A percentile compares a stretch with the other conserved stretches of the same genome.
Conservation (phyloP, 2,888 invertebrate species). For the Drosophila recens region DNA sequence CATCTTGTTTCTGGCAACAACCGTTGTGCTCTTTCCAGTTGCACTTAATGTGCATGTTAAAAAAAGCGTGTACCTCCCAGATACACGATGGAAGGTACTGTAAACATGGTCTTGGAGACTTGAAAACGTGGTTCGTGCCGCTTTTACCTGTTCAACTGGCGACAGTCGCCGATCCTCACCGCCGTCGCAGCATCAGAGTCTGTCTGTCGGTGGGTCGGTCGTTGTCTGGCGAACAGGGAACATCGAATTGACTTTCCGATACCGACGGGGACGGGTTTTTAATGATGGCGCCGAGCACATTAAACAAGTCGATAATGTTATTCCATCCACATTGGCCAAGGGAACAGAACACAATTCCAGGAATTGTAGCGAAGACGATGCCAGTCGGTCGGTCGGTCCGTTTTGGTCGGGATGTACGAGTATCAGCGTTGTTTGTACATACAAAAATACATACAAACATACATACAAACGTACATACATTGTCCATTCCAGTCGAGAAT, state of each 20-base stretch:
- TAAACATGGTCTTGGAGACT: slow-evolving; percentile 46
- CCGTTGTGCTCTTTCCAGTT: slow-evolving; percentile 25
- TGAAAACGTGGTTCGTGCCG: slow-evolving; percentile 52
- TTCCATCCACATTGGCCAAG: slow-evolving; percentile 67
- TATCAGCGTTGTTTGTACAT: slow-evolving; percentile 13
- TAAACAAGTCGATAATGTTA: slow-evolving; percentile 75
- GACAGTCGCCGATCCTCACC: slow-evolving; percentile 20
- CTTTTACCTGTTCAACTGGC: slow-evolving; percentile 55
- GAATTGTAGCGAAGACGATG: slow-evolving; percentile 65
- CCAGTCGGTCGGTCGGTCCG: slow-evolving; percentile 10
- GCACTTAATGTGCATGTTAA: slow-evolving; percentile 39
- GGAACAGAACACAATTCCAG: slow-evolving; percentile 69
- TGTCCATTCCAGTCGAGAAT: slow-evolving; percentile 24
- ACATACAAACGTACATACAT: slow-evolving; percentile 1
- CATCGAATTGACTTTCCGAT: slow-evolving; percentile 54
- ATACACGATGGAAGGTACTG: slow-evolving; percentile 41
- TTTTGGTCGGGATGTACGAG: slow-evolving; percentile 10
- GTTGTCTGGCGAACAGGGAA: slow-evolving; percentile 40
- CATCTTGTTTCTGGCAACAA: slow-evolving; percentile 26
- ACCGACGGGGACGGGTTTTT: slow-evolving; percentile 69
- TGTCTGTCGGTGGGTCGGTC: slow-evolving; percentile 36
- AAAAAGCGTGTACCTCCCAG: slow-evolving; percentile 41
- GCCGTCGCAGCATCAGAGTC: slow-evolving; percentile 22
- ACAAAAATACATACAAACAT: slow-evolving; percentile 5
- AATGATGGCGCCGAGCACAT: slow-evolving; percentile 79